phyloP scores from a whole-genome alignment of 1,140 invertebrate genomes.

The Halictus rubicundus region DNA sequence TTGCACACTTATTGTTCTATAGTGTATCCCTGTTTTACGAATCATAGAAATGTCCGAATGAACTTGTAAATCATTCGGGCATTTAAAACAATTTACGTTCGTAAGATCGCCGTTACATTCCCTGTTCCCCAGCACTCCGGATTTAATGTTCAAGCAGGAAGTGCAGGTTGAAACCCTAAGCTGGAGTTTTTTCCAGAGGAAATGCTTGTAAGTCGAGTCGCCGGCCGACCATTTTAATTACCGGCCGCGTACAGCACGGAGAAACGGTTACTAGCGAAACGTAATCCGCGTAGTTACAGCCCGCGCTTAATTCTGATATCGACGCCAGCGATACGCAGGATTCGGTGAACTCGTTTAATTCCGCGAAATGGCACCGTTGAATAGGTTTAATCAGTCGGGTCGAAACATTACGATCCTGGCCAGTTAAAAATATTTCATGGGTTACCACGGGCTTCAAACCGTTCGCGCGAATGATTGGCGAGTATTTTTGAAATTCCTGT shows the following conservation, averaged over 20 bases:
- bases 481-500: too few relatives aligned
- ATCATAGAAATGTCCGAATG: too few relatives aligned
- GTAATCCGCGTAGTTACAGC: neutral
- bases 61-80: too few relatives aligned
- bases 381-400: too few relatives aligned
- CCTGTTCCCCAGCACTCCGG: neutral
- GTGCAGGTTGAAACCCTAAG: neutral
- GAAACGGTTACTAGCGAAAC: neutral
- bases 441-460: too few relatives aligned
- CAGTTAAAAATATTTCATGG: too few relatives aligned
- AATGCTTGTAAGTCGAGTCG: neutral
- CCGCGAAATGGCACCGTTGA: neutral
- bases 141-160: neutral
- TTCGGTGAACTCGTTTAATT: neutral
- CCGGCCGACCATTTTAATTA: slow-evolving; percentile 2
- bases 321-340: neutral
- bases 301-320: neutral
- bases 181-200: neutral
- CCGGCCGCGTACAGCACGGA: neutral
- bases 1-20: too few relatives aligned
- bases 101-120: neutral
- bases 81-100: neutral
- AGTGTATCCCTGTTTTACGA: too few relatives aligned
- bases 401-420: too few relatives aligned
- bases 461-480: too few relatives aligned